phyloP scores from a whole-genome alignment of 2,113 vertebrate species.

The Ophiodon elongatus region DNA sequence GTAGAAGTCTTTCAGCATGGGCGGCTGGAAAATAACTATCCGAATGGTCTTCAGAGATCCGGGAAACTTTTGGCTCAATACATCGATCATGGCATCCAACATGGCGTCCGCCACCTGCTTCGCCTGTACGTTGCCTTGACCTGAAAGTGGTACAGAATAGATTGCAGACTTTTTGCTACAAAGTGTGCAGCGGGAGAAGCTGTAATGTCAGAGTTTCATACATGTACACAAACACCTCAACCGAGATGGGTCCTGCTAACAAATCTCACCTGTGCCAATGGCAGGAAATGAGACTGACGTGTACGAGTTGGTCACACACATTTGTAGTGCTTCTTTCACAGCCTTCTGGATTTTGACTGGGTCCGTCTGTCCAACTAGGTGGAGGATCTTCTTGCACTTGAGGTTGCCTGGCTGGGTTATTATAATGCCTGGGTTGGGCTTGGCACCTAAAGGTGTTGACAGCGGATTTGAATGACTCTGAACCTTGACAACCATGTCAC shows the following conservation, averaged over 20 bases:
- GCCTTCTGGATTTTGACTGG: conserved; percentile 52
- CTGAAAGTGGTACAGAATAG: conserved; percentile 48
- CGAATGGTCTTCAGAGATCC: conserved; percentile 66
- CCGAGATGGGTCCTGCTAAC: background rate
- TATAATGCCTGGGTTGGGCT: conserved; percentile 78
- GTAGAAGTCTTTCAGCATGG: conserved; percentile 78
- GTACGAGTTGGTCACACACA: conserved; percentile 80
- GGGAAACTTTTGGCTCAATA: conserved; percentile 53
- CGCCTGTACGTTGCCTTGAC: conserved; percentile 74
- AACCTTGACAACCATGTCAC: background rate
- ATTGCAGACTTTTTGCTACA: background rate
- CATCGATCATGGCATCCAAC: conserved; percentile 78
- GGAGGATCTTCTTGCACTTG: conserved; percentile 90
- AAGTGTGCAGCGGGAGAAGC: background rate
- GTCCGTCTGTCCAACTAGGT: conserved; percentile 77
- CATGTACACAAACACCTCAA: background rate
- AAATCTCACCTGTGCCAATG: conserved; percentile 90
- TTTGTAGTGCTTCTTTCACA: conserved; percentile 80
- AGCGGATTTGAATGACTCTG: background rate
- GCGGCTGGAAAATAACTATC: conserved; percentile 79
- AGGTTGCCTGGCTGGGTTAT: conserved; percentile 86
- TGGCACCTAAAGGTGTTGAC: conserved; percentile 72
- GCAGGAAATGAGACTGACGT: conserved; percentile 90
- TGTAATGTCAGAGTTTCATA: background rate
- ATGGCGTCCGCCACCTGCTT: conserved; percentile 80